phyloP scores from a whole-genome alignment of 2,888 invertebrate genomes.

The Belgica antarctica region DNA sequence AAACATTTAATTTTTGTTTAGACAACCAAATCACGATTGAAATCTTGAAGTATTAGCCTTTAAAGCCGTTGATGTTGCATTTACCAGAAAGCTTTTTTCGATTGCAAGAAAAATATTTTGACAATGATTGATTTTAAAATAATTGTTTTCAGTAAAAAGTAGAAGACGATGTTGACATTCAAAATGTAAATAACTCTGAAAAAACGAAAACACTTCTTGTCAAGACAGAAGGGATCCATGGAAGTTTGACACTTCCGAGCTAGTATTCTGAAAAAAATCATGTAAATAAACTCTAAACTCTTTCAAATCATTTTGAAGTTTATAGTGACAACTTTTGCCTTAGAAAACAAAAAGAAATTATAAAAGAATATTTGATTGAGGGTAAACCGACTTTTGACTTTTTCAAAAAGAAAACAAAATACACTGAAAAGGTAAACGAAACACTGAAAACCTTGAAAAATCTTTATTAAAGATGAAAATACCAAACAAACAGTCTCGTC shows the following conservation, averaged over 20 bases:
- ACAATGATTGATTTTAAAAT: constrained; percentile 2
- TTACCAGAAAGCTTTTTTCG: background rate
- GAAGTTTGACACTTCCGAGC: background rate
- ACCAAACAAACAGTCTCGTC: background rate
- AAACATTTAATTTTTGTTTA: background rate
- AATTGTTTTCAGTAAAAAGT: background rate
- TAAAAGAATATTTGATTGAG: background rate
- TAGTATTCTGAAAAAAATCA: constrained; percentile 15
- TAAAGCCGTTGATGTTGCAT: background rate
- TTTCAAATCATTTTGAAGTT: constrained; percentile 38
- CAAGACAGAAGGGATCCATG: background rate
- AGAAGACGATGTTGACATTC: background rate
- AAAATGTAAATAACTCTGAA: background rate
- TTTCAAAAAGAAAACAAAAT: background rate
- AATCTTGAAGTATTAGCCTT: constrained; percentile 37
- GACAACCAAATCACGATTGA: constrained; percentile 1
- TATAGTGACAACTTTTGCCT: constrained; percentile 42
- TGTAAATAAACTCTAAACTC: constrained; percentile 33
- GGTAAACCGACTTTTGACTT: background rate
- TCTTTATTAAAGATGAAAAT: background rate
- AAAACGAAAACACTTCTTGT: too few species aligned
- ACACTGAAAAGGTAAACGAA: background rate
- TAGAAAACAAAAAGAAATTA: constrained; percentile 38
- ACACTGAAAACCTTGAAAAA: background rate
- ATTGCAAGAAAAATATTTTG: background rate